Evolutionary conservation across 2,888 invertebrate species (phyloP).

Genomic region (Drosophila merina): DNA sequence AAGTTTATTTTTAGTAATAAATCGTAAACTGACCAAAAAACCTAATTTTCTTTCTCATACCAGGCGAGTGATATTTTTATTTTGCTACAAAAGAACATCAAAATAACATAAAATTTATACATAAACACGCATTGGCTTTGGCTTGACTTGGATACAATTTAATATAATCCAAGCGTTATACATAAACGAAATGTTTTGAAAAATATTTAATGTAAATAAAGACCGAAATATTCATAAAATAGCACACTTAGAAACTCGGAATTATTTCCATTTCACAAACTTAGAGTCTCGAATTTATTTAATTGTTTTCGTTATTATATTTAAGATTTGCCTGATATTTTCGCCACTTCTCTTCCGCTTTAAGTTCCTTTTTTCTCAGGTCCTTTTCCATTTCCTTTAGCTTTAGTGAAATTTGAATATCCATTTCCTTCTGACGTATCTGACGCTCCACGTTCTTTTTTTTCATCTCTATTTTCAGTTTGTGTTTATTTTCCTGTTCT

Average conservation of each 20-base stretch:
- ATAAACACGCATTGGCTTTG: constrained; percentile 50
- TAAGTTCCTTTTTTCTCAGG: not conserved
- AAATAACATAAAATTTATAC: constrained; percentile 3
- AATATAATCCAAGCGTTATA: not conserved
- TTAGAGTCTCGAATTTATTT: no score
- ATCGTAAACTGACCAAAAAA: constrained; percentile 44
- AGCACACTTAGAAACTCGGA: constrained; percentile 1
- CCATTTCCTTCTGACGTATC: not conserved
- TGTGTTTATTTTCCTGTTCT: not conserved
- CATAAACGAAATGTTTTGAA: constrained; percentile 14
- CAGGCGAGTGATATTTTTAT: constrained; percentile 43
- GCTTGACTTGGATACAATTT: constrained; percentile 46
- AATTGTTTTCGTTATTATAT: not conserved
- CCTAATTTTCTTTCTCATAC: constrained; percentile 6
- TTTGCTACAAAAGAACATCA: not conserved
- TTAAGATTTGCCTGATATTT: not conserved
- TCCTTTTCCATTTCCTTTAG: not conserved
- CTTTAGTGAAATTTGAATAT: not conserved
- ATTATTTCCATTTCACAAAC: no score
- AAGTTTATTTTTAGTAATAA: constrained; percentile 61
- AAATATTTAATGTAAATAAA: constrained; percentile 66
- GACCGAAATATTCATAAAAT: constrained; percentile 58
- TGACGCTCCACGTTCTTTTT: not conserved
- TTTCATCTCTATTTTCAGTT: not conserved
- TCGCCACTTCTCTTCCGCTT: not conserved